A percentile compares a stretch with the other conserved stretches of the same genome.
Evolutionary conservation across 2,888 invertebrate genomes (phyloP).

Genomic region (Teinopalpus imperialis): DNA sequence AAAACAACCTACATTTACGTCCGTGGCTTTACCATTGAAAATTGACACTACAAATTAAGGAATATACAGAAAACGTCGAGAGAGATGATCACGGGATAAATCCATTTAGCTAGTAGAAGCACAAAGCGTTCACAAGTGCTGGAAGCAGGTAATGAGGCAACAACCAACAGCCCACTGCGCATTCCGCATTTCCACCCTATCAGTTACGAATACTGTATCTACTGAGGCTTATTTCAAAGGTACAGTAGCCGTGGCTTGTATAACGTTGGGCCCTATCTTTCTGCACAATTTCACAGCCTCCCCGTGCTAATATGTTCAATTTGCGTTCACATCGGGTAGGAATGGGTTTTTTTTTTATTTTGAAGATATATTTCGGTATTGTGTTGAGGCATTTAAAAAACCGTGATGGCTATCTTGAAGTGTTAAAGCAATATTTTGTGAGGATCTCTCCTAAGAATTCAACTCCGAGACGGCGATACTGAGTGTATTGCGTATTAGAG

Average conservation of each 20-base stretch:
- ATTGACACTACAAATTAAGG: no score
- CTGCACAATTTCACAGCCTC: slow-evolving; percentile 17
- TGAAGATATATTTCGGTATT: no score
- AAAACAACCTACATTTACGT: no score
- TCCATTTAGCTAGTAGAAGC: slow-evolving; percentile 9
- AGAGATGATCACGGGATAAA: no score
- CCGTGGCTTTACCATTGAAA: no score
- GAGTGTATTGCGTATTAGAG: no score
- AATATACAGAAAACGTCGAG: no score
- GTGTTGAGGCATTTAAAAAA: no score
- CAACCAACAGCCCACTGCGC: slow-evolving; percentile 5
- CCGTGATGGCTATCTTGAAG: no score
- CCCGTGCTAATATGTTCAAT: slow-evolving; percentile 9
- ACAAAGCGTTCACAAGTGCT: slow-evolving; percentile 2
- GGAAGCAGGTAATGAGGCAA: slow-evolving; percentile 14
- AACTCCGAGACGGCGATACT: no score
- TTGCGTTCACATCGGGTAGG: slow-evolving; percentile 12
- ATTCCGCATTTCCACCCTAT: slow-evolving; percentile 15
- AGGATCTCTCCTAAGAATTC: no score
- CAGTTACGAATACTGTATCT: slow-evolving; percentile 13
- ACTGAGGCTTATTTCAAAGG: slow-evolving; percentile 1
- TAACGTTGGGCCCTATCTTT: slow-evolving; percentile 15
- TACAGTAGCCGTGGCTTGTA: neutral
- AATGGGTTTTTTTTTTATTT: neutral
- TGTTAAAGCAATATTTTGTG: no score